Conservation (phyloP, 1,140 invertebrate genomes). For the Eciton burchellii region DNA sequence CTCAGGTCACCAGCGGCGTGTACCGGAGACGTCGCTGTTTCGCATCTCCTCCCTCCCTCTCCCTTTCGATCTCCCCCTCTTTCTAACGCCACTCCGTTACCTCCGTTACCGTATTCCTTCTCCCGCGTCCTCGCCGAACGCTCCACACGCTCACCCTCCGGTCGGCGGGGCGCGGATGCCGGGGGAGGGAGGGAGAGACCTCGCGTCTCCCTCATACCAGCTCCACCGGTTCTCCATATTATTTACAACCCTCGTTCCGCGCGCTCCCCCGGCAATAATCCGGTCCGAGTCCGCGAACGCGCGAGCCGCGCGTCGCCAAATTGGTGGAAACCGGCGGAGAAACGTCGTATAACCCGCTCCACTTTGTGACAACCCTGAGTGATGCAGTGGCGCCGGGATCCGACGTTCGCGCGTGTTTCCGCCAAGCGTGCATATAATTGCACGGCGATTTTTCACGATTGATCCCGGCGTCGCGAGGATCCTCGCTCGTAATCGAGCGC, state of each 20-base stretch:
- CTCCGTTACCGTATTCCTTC: slow-evolving; percentile 63
- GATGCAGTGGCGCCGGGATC: slow-evolving; percentile 59
- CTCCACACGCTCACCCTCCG: not conserved
- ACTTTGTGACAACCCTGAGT: slow-evolving; percentile 63
- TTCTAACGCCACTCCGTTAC: slow-evolving; percentile 37
- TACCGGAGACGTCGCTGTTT: slow-evolving; percentile 38
- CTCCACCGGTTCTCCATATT: slow-evolving; percentile 75
- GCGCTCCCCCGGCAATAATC: slow-evolving; percentile 71
- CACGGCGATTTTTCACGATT: slow-evolving; percentile 11
- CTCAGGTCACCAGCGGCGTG: slow-evolving; percentile 60
- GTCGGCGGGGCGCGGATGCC: slow-evolving; percentile 10
- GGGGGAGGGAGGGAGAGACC: not conserved
- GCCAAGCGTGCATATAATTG: slow-evolving; percentile 35
- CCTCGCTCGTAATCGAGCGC: too few species aligned
- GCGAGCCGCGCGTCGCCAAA: slow-evolving; percentile 71
- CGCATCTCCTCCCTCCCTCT: slow-evolving; percentile 29
- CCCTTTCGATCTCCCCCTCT: slow-evolving; percentile 4
- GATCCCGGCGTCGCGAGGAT: not conserved
- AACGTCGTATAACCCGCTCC: slow-evolving; percentile 65
- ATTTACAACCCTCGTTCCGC: slow-evolving; percentile 74
- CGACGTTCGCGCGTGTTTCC: slow-evolving; percentile 58
- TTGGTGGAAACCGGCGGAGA: slow-evolving; percentile 68
- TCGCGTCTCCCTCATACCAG: slow-evolving; percentile 15
- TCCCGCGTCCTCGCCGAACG: slow-evolving; percentile 19
- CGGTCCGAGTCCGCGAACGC: slow-evolving; percentile 23